Conservation (phyloP, 2,888 invertebrate genomes). For the Pogonocherus hispidulus region DNA sequence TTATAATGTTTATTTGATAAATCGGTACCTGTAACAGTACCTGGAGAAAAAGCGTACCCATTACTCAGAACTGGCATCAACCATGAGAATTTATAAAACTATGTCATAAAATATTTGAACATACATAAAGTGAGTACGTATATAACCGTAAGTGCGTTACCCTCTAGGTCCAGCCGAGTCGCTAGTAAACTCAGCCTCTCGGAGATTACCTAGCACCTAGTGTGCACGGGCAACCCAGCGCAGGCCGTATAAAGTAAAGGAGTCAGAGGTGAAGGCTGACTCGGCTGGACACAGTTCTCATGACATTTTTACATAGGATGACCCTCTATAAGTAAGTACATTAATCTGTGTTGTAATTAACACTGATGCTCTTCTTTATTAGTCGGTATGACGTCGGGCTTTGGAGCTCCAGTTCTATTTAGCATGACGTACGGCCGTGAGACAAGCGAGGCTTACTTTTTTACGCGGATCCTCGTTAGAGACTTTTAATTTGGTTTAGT, state of each 20-base stretch:
- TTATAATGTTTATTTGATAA: background rate
- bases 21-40: background rate
- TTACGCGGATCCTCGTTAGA: slow-evolving; percentile 18
- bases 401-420: background rate
- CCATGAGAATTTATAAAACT: slow-evolving; percentile 24
- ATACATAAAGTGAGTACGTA: slow-evolving; percentile 38
- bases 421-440: slow-evolving; percentile 24
- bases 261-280: slow-evolving; percentile 56
- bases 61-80: slow-evolving; percentile 1
- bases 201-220: slow-evolving; percentile 12
- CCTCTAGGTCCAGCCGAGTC: slow-evolving; percentile 41
- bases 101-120: slow-evolving; percentile 42
- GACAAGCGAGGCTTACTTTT: slow-evolving; percentile 11
- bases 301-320: slow-evolving; percentile 60
- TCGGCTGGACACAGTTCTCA: slow-evolving; percentile 56
- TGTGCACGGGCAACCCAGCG: slow-evolving; percentile 5
- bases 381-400: slow-evolving; percentile 43
- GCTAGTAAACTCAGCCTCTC: background rate
- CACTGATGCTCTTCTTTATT: slow-evolving; percentile 62
- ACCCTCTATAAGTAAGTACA: slow-evolving; percentile 61
- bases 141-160: slow-evolving; percentile 47
- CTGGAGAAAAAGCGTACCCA: background rate
- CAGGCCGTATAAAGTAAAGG: slow-evolving; percentile 13
- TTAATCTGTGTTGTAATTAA: slow-evolving; percentile 65
- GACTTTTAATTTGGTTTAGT: slow-evolving; percentile 6